These are phyloP conservation scores for Leptinotarsa juncta DNA, from an alignment of 2,888 invertebrate genomes.

Conservation along the genomic window DNA sequence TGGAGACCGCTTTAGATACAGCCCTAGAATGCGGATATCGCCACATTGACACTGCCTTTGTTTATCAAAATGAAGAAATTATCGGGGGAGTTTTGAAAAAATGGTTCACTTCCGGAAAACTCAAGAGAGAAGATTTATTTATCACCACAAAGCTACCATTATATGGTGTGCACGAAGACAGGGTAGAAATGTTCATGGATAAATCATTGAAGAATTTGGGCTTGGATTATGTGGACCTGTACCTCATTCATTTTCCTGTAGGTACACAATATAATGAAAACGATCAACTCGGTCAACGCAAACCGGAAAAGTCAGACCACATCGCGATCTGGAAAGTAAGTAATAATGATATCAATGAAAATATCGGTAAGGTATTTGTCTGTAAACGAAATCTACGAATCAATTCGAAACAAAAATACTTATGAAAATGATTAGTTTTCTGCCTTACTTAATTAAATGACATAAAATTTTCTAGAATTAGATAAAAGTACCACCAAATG, in stretches of 20 bases:
- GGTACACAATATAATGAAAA: slow-evolving; percentile 17
- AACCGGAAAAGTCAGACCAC: slow-evolving; percentile 56
- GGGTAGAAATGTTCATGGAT: slow-evolving; percentile 50
- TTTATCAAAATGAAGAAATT: slow-evolving; percentile 79
- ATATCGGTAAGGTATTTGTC: too few relatives aligned
- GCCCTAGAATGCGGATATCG: slow-evolving; percentile 83
- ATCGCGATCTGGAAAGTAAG: slow-evolving; percentile 45
- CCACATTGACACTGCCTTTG: slow-evolving; percentile 83
- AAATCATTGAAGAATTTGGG: slow-evolving; percentile 50
- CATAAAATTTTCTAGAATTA: too few relatives aligned
- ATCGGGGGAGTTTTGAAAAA: slow-evolving; percentile 78
- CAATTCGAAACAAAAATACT: too few relatives aligned
- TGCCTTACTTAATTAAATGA: too few relatives aligned
- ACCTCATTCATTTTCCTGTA: slow-evolving; percentile 54
- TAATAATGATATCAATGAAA: too few relatives aligned
- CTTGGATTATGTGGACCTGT: slow-evolving; percentile 55
- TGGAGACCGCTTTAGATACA: slow-evolving; percentile 74
- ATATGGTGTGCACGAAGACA: slow-evolving; percentile 70
- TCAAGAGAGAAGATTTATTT: slow-evolving; percentile 81
- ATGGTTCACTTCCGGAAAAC: slow-evolving; percentile 75
- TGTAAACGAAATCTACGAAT: too few relatives aligned
- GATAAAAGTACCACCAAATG: too few relatives aligned
- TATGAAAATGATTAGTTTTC: too few relatives aligned
- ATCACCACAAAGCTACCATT: slow-evolving; percentile 83
- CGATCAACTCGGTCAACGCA: slow-evolving; percentile 19